These are phyloP conservation scores for Drosophila pseudotalamancana DNA, from an alignment of 2,888 invertebrate genomes.

Conservation along the genomic window DNA sequence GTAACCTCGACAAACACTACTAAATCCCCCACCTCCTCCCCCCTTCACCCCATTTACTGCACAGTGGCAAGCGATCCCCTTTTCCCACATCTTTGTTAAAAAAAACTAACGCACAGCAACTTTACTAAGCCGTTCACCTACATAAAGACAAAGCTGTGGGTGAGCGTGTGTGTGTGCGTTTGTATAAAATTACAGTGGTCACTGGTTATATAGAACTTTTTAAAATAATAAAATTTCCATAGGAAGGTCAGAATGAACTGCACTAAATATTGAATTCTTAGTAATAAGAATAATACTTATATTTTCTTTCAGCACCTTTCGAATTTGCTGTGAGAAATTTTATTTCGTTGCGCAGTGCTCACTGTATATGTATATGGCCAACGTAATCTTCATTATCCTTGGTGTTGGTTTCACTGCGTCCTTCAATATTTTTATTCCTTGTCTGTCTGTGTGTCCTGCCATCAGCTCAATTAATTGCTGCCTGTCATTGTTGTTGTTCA, in stretches of 20 bases:
- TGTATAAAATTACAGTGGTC: slow-evolving; percentile 1
- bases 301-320: no score
- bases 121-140: slow-evolving; percentile 39
- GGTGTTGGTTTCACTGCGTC: slow-evolving; percentile 43
- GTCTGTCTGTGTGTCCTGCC: slow-evolving; percentile 12
- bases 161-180: slow-evolving; percentile 7
- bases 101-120: slow-evolving; percentile 25
- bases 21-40: background rate
- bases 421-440: slow-evolving; percentile 48
- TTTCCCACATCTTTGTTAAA: background rate
- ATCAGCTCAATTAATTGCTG: slow-evolving; percentile 64
- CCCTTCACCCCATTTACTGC: background rate
- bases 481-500: slow-evolving; percentile 45
- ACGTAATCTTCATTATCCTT: slow-evolving; percentile 50
- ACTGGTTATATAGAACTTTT: background rate
- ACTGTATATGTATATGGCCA: slow-evolving; percentile 23
- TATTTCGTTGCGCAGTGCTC: background rate
- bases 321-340: no score
- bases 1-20: slow-evolving; percentile 42
- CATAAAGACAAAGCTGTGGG: slow-evolving; percentile 29
- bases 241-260: background rate
- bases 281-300: no score
- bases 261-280: no score
- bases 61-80: background rate
- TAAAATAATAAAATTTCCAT: background rate